phyloP scores from a whole-genome alignment of 2,797 vertebrate genomes.

The Crocidura indochinensis region DNA sequence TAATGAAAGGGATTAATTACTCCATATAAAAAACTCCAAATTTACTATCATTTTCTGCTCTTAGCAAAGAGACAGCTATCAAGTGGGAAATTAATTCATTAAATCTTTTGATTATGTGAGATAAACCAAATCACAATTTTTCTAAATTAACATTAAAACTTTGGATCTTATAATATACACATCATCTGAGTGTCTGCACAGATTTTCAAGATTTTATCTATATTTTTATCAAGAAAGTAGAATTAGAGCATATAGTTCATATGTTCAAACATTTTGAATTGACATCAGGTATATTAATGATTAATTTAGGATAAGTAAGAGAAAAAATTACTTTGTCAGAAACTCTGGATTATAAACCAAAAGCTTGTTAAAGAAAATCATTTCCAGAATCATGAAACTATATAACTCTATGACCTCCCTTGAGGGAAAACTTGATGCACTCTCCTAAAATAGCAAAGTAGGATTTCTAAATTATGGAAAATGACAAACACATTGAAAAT shows the following conservation, averaged over 20 bases:
- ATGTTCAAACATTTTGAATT: not conserved
- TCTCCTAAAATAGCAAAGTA: slow-evolving; percentile 79
- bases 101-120: slow-evolving; percentile 31
- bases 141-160: slow-evolving; percentile 32
- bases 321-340: slow-evolving; percentile 61
- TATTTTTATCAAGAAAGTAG: not conserved
- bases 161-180: slow-evolving; percentile 33
- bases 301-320: slow-evolving; percentile 24
- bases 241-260: not conserved
- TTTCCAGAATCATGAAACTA: slow-evolving; percentile 75
- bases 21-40: slow-evolving; percentile 1
- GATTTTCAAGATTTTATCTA: slow-evolving; percentile 14
- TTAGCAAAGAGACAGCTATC: not conserved
- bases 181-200: not conserved
- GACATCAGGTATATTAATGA: not conserved
- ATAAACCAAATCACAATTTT: not conserved
- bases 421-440: slow-evolving; percentile 70
- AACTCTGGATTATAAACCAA: slow-evolving; percentile 65
- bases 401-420: slow-evolving; percentile 66
- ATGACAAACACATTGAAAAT: slow-evolving; percentile 84
- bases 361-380: slow-evolving; percentile 65
- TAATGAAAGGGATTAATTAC: not conserved
- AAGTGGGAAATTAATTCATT: not conserved
- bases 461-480: slow-evolving; percentile 77
- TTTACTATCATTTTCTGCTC: slow-evolving; percentile 22